A percentile compares a stretch with the other conserved stretches of the same genome.
phyloP scores from a whole-genome alignment of 2,888 invertebrate genomes.

The Anaspis maculata region DNA sequence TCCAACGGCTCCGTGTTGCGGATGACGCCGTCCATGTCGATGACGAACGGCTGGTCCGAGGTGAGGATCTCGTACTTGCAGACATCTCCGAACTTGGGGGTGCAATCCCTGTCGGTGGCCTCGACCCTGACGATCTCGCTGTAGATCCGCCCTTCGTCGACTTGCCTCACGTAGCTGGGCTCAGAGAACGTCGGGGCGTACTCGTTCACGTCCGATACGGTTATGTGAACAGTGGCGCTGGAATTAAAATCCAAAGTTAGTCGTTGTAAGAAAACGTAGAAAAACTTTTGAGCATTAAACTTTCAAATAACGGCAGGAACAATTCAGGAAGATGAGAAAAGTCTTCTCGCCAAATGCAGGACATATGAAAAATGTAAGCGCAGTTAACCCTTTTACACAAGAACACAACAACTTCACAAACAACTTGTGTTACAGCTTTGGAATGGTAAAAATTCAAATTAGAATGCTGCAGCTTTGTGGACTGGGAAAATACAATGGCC shows the following conservation, averaged over 20 bases:
- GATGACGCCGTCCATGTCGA: constrained; percentile 91
- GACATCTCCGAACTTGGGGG: constrained; percentile 89
- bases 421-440: too few species aligned
- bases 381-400: too few species aligned
- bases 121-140: constrained; percentile 86
- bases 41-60: constrained; percentile 81
- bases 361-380: too few species aligned
- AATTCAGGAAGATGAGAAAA: too few species aligned
- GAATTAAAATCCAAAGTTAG: constrained; percentile 12
- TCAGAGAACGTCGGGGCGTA: constrained; percentile 88
- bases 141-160: constrained; percentile 85
- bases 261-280: constrained; percentile 1
- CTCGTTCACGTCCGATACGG: constrained; percentile 93
- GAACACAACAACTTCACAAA: too few species aligned
- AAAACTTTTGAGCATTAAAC: constrained; percentile 6
- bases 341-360: too few species aligned
- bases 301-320: too few species aligned
- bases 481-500: too few species aligned
- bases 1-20: constrained; percentile 85
- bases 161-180: constrained; percentile 80
- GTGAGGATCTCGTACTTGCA: constrained; percentile 97
- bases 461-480: too few species aligned
- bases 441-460: too few species aligned
- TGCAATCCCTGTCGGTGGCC: constrained; percentile 90
- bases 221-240: constrained; percentile 89